Conservation (phyloP, 2,113 vertebrate genomes). For the Oryzias celebensis region DNA sequence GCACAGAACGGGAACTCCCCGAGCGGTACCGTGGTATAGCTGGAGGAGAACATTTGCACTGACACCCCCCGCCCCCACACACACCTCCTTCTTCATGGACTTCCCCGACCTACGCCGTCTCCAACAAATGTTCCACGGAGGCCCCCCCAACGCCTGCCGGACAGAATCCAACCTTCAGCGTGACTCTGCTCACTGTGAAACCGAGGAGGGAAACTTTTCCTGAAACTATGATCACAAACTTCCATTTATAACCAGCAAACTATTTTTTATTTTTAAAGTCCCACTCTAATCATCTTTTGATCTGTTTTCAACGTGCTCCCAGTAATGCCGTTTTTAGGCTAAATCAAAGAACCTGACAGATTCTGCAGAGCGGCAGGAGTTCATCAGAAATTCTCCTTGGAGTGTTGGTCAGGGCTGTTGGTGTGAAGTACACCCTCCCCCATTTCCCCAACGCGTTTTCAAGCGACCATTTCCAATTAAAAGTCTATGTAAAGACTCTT, state of each 20-base stretch:
- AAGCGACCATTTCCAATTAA: too few relatives aligned
- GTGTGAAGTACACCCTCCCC: too few relatives aligned
- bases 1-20: constrained; percentile 89
- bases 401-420: too few relatives aligned
- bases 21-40: constrained; percentile 89
- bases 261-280: too few relatives aligned
- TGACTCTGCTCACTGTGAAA: constrained; percentile 13
- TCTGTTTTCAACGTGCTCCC: too few relatives aligned
- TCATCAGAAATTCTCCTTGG: too few relatives aligned
- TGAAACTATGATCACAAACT: neutral
- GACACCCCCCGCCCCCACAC: constrained; percentile 6
- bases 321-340: too few relatives aligned
- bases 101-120: neutral
- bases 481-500: too few relatives aligned
- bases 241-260: neutral
- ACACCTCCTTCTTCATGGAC: neutral
- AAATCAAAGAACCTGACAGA: too few relatives aligned
- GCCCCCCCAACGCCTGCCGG: neutral
- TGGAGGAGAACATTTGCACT: constrained; percentile 53
- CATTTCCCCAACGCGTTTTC: too few relatives aligned
- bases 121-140: neutral
- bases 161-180: constrained; percentile 46
- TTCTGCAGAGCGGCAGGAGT: too few relatives aligned
- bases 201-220: constrained; percentile 25
- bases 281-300: too few relatives aligned